Evolutionary conservation across 1,140 invertebrate genomes (phyloP).

Genomic region (Microplitis mediator): DNA sequence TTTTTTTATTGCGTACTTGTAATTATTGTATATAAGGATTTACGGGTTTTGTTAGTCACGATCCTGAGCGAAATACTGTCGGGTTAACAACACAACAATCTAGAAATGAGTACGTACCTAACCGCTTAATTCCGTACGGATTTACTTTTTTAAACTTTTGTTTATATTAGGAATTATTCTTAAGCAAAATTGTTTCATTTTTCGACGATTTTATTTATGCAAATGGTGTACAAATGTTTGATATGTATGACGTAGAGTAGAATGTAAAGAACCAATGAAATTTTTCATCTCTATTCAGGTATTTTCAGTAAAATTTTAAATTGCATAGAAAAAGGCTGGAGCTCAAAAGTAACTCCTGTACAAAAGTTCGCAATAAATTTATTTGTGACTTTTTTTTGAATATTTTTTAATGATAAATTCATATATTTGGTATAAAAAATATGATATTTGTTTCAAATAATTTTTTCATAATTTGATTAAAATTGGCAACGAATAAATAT

Average conservation of each 20-base stretch:
- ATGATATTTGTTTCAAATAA: too few species aligned
- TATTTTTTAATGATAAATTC: too few species aligned
- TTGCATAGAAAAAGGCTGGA: too few species aligned
- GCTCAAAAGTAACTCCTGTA: too few species aligned
- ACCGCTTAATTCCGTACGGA: not conserved
- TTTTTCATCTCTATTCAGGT: too few species aligned
- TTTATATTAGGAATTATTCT: not conserved
- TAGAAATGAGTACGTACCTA: conserved; percentile 29
- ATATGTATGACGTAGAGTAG: not conserved
- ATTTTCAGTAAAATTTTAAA: too few species aligned
- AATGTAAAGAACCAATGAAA: too few species aligned
- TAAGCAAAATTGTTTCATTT: conserved; percentile 1
- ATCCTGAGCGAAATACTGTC: conserved; percentile 3
- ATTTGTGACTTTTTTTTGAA: too few species aligned
- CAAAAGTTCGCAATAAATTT: too few species aligned
- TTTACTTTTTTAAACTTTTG: not conserved
- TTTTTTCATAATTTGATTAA: too few species aligned
- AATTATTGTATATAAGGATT: not conserved
- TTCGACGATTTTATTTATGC: not conserved
- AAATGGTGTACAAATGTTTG: not conserved
- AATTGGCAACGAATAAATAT: too few species aligned
- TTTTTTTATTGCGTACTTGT: not conserved
- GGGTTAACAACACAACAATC: conserved; percentile 19
- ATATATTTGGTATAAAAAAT: too few species aligned
- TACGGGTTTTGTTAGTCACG: not conserved